Evolutionary conservation across 2,113 vertebrate species (phyloP).

Genomic region (Tetraodon nigroviridis): DNA sequence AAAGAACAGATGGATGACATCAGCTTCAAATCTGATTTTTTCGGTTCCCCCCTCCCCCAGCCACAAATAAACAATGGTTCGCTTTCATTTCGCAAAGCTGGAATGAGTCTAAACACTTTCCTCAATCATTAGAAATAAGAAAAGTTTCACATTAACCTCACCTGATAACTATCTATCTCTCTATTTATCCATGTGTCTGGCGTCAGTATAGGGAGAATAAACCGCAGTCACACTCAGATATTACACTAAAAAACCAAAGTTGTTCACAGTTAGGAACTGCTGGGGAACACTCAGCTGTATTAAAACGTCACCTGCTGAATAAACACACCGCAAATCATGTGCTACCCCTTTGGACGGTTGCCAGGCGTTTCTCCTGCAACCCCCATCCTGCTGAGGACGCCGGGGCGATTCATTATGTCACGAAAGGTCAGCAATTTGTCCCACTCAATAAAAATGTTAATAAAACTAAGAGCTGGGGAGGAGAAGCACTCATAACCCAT

Average conservation of each 20-base stretch:
- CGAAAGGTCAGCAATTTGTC: constrained; percentile 73
- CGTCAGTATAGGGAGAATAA: constrained; percentile 51
- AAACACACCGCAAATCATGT: constrained; percentile 57
- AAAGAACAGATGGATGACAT: constrained; percentile 21
- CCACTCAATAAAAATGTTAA: constrained; percentile 77
- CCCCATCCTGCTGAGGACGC: constrained; percentile 57
- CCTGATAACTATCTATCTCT: constrained; percentile 35
- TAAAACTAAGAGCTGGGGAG: constrained; percentile 72
- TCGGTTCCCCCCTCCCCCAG: background rate
- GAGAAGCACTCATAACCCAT: constrained; percentile 37
- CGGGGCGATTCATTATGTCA: constrained; percentile 63
- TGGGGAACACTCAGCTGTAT: constrained; percentile 45
- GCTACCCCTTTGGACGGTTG: constrained; percentile 54
- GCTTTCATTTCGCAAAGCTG: constrained; percentile 20
- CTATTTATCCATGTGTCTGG: constrained; percentile 16
- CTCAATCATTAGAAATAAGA: constrained; percentile 44
- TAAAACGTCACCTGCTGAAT: constrained; percentile 65
- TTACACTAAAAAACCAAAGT: constrained; percentile 35
- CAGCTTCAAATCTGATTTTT: constrained; percentile 12
- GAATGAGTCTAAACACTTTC: constrained; percentile 28
- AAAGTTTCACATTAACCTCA: constrained; percentile 50
- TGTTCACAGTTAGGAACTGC: constrained; percentile 19
- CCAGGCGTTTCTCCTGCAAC: constrained; percentile 68
- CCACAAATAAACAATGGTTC: constrained; percentile 21
- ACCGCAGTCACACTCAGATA: constrained; percentile 55